A percentile compares a stretch with the other conserved stretches of the same genome.
phyloP scores from a whole-genome alignment of 2,797 vertebrate genomes.

The Sebastes itinus region DNA sequence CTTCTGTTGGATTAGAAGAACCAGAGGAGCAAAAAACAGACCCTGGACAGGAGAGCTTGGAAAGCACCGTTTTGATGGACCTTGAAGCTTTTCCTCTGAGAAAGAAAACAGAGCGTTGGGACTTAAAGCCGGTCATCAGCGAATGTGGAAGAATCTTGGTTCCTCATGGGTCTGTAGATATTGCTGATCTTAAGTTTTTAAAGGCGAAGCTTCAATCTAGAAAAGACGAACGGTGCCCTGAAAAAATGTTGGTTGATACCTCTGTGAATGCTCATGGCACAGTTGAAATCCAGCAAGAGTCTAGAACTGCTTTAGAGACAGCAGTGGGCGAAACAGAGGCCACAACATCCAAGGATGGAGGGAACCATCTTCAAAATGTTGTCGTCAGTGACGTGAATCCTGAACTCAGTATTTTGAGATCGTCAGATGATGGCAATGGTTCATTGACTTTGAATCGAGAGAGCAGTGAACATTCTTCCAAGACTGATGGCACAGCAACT shows the following conservation, averaged over 20 bases:
- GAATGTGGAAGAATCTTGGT: conserved; percentile 82
- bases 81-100: conserved; percentile 50
- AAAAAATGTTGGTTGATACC: conserved; percentile 29
- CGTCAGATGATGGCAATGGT: background rate
- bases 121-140: conserved; percentile 79
- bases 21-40: conserved; percentile 2
- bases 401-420: conserved; percentile 3
- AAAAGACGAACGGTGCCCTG: conserved; percentile 14
- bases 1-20: background rate
- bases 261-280: background rate
- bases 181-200: conserved; percentile 48
- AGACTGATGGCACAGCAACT: background rate
- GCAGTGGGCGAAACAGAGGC: background rate
- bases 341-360: conserved; percentile 7
- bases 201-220: conserved; percentile 12
- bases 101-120: conserved; percentile 78
- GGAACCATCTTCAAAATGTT: background rate
- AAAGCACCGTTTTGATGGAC: conserved; percentile 22
- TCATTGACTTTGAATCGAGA: conserved; percentile 8
- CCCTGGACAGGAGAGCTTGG: background rate
- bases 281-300: conserved; percentile 16
- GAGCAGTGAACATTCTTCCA: conserved; percentile 1
- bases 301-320: conserved; percentile 7
- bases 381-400: background rate
- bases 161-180: conserved; percentile 74